Evolutionary conservation across 2,888 invertebrate genomes (phyloP), one percentile per base, ranked within the genome.

Genomic region (Theodoxus fluviatilis): DNA sequence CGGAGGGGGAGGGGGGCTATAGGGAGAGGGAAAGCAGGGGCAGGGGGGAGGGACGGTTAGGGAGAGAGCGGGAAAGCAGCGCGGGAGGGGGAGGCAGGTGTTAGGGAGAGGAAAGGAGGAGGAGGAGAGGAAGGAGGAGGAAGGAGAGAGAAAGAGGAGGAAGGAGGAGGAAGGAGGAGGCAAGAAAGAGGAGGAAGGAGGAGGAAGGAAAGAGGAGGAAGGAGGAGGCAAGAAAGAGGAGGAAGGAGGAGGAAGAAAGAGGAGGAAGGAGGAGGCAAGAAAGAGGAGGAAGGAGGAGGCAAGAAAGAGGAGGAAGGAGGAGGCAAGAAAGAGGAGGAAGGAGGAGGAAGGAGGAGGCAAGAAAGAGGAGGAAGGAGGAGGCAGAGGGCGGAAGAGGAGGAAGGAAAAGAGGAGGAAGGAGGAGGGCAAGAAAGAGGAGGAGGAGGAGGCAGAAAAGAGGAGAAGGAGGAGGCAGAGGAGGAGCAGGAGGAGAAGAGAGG

Each of bases 331-430:
- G 25, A 25, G 25, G 52, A 52, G 52, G 25, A 25, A 52, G 52
- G 25, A 25, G n/a, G 52, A 52, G 52, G 25, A 4, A 52, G 52
- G 25, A 25, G 25, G 9, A 52, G 52, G 25, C n/a, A 4, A 52
- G 52, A 52, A 25, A 52, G 52, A 52, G 52, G n/a, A 52, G 25
- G 52, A 52, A 25, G 25, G 52, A 52, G 52, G n/a, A 52, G 52
- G 25, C n/a, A 18, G 52, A 59, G 25, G n/a, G 33, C 33, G 25
- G n/a, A 15, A 33, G 37, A 37, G 37, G 25, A 35, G 25, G 37
- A 61, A 35, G 25, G 37, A n/a, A 4, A 57, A 28, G 33, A 28
- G 12, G 31, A 57, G 12, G 33, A 12, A 15, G 4, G 43, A 12
- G 52, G 4, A 25, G 4, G 52, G 4, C n/a, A 9, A 52, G 52